Conservation (phyloP, 2,113 vertebrate species). For the Passer montanus region DNA sequence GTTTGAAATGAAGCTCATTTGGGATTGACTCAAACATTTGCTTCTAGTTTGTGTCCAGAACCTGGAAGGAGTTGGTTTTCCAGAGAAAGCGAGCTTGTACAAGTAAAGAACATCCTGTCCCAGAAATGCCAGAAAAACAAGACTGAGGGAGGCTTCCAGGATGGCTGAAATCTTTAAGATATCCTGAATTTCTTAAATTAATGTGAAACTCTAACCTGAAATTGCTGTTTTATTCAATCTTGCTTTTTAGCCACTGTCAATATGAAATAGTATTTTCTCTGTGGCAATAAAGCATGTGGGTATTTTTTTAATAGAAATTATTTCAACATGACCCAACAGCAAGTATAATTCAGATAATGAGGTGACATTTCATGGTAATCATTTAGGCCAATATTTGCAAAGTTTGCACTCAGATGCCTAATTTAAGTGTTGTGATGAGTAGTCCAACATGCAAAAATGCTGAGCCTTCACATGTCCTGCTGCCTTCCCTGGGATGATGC, state of each 20-base stretch:
- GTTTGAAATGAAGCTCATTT: background rate
- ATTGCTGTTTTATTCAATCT: background rate
- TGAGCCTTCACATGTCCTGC: background rate
- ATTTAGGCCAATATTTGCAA: constrained; percentile 50
- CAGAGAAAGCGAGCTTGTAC: background rate
- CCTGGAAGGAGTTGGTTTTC: background rate
- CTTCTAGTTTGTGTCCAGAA: background rate
- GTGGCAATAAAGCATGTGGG: background rate
- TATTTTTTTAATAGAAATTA: background rate
- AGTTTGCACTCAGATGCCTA: constrained; percentile 26
- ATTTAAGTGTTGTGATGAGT: background rate
- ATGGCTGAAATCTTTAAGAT: background rate
- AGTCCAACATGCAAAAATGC: background rate
- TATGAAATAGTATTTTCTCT: background rate
- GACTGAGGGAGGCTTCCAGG: background rate
- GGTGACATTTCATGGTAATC: background rate
- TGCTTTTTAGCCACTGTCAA: background rate
- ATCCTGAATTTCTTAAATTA: background rate
- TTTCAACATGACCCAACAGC: background rate
- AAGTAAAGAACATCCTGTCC: background rate
- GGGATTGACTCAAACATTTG: background rate
- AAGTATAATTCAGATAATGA: constrained; percentile 17
- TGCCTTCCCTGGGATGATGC: background rate
- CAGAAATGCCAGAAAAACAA: background rate
- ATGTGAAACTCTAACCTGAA: background rate